Evolutionary conservation across 1,140 invertebrate genomes (phyloP).

Genomic region (Rhopalosiphum maidis): DNA sequence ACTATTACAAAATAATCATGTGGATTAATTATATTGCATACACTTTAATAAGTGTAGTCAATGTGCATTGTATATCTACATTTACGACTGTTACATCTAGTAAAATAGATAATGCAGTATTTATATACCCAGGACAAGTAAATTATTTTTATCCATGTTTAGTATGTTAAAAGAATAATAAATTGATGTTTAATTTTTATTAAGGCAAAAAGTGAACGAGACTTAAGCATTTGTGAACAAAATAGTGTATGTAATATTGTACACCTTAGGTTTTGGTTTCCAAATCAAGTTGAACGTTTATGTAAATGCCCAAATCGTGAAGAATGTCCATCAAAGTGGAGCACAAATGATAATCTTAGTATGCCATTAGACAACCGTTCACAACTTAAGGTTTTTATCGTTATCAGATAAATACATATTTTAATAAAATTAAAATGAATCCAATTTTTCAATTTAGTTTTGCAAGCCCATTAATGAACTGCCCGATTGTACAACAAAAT

Average conservation of each 20-base stretch:
- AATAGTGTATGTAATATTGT: conserved; percentile 67
- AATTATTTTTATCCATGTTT: conserved; percentile 58
- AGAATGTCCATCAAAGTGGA: conserved; percentile 67
- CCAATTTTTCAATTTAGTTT: conserved; percentile 61
- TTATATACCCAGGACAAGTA: conserved; percentile 60
- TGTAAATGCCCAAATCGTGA: conserved; percentile 66
- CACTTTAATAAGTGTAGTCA: conserved; percentile 36
- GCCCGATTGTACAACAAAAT: conserved; percentile 58
- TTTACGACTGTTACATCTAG: conserved; percentile 37
- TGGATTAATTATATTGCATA: conserved; percentile 19
- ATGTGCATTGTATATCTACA: conserved; percentile 21
- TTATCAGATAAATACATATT: conserved; percentile 54
- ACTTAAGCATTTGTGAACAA: conserved; percentile 64
- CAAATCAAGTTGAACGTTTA: conserved; percentile 65
- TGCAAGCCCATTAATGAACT: conserved; percentile 60
- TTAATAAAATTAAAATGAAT: neutral
- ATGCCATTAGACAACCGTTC: conserved; percentile 66
- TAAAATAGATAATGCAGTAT: conserved; percentile 59
- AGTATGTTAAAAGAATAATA: neutral
- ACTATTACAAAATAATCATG: conserved; percentile 26
- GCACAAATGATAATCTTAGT: conserved; percentile 62
- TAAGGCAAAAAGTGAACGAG: conserved; percentile 67
- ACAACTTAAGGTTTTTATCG: conserved; percentile 65
- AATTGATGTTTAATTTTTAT: neutral
- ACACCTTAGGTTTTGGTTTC: conserved; percentile 67